Percentiles rank a stretch among this genome's conserved stretches.
Evolutionary conservation across 2,113 vertebrate species (phyloP).

Genomic region (Spea multiplicata): DNA sequence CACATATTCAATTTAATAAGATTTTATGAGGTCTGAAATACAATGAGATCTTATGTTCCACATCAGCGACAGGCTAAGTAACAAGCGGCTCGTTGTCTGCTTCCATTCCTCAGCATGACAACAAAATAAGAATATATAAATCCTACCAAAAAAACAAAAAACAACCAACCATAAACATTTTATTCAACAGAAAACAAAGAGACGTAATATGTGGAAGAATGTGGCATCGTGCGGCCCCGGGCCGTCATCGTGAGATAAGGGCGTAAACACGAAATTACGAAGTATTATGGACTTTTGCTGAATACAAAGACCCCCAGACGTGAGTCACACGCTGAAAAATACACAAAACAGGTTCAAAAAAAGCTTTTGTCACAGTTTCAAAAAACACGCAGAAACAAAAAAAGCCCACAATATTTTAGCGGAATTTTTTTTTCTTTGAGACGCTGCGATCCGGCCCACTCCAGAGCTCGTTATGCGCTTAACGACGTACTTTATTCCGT

Average conservation of each 20-base stretch:
- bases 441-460: slow-evolving; percentile 84
- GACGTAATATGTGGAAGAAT: slow-evolving; percentile 57
- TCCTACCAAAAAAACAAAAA: slow-evolving; percentile 49
- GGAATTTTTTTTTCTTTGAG: slow-evolving; percentile 85
- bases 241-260: slow-evolving; percentile 71
- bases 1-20: too few species aligned
- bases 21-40: too few species aligned
- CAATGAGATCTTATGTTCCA: too few species aligned
- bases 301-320: slow-evolving; percentile 70
- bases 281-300: slow-evolving; percentile 73
- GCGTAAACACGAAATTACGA: slow-evolving; percentile 76
- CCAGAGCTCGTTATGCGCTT: slow-evolving; percentile 86
- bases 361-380: slow-evolving; percentile 84
- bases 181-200: slow-evolving; percentile 68
- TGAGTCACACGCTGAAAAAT: slow-evolving; percentile 89
- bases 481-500: slow-evolving; percentile 87
- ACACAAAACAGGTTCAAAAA: slow-evolving; percentile 78
- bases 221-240: slow-evolving; percentile 59
- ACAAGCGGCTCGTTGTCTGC: not conserved
- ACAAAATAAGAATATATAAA: slow-evolving; percentile 18
- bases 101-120: not conserved
- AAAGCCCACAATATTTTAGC: slow-evolving; percentile 82
- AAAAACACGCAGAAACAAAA: slow-evolving; percentile 64
- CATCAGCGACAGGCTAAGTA: not conserved
- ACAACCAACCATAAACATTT: slow-evolving; percentile 63